These are phyloP conservation scores for Hyla sarda DNA, from an alignment of 2,113 vertebrate species.

Conservation along the genomic window DNA sequence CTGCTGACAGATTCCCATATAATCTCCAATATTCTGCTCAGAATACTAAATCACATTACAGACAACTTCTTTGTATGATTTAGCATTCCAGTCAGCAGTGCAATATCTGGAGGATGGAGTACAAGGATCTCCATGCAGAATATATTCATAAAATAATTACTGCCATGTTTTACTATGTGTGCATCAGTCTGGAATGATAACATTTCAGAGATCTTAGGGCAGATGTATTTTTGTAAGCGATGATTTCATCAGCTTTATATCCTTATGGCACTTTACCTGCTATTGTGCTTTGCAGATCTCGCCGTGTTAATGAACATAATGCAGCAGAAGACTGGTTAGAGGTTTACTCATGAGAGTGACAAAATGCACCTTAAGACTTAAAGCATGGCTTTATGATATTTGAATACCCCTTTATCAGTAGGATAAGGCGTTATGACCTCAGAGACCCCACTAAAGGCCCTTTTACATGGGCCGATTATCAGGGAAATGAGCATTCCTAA, in stretches of 20 bases:
- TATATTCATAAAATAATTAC: constrained; percentile 33
- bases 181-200: constrained; percentile 28
- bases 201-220: constrained; percentile 44
- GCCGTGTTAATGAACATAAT: constrained; percentile 27
- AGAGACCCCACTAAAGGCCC: no score
- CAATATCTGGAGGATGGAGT: neutral
- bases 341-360: neutral
- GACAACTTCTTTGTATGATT: neutral
- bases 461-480: no score
- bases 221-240: constrained; percentile 33
- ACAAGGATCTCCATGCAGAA: neutral
- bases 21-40: neutral
- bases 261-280: constrained; percentile 57
- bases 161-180: constrained; percentile 23
- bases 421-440: no score
- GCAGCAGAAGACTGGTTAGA: constrained; percentile 21
- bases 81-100: neutral
- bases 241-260: constrained; percentile 35
- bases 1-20: neutral
- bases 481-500: no score
- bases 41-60: neutral
- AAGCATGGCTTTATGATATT: no score
- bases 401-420: no score
- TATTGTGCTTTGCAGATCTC: constrained; percentile 34
- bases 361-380: neutral